Evolutionary conservation across 2,797 vertebrate species (phyloP).

Genomic region (Pipistrellus pipistrellus): DNA sequence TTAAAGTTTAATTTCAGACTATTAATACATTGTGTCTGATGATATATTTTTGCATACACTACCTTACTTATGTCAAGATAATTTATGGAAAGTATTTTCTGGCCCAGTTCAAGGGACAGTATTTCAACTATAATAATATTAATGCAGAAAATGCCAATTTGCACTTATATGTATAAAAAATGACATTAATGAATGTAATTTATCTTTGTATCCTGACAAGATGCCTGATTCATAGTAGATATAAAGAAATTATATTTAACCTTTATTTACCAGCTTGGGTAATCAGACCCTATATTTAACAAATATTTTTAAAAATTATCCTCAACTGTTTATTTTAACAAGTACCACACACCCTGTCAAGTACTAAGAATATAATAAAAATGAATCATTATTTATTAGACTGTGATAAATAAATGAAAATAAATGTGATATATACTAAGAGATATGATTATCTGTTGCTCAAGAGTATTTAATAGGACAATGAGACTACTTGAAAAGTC

Average conservation of each 20-base stretch:
- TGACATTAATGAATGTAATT: constrained; percentile 18
- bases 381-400: constrained; percentile 10
- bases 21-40: not conserved
- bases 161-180: constrained; percentile 27
- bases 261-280: not conserved
- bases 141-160: not conserved
- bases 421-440: not conserved
- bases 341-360: not conserved
- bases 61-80: not conserved
- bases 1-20: constrained; percentile 20
- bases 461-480: not conserved
- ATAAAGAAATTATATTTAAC: constrained; percentile 36
- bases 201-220: constrained; percentile 1
- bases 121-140: not conserved
- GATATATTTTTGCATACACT: not conserved
- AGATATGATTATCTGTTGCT: not conserved
- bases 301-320: constrained; percentile 30
- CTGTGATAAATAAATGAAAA: not conserved
- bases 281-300: constrained; percentile 7
- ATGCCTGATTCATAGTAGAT: not conserved
- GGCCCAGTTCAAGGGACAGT: not conserved
- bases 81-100: not conserved
- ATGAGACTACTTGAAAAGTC: not conserved
- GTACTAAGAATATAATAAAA: not conserved
- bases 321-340: not conserved